phyloP scores from a whole-genome alignment of 2,113 vertebrate genomes.

The Ploceus nigricollis region DNA sequence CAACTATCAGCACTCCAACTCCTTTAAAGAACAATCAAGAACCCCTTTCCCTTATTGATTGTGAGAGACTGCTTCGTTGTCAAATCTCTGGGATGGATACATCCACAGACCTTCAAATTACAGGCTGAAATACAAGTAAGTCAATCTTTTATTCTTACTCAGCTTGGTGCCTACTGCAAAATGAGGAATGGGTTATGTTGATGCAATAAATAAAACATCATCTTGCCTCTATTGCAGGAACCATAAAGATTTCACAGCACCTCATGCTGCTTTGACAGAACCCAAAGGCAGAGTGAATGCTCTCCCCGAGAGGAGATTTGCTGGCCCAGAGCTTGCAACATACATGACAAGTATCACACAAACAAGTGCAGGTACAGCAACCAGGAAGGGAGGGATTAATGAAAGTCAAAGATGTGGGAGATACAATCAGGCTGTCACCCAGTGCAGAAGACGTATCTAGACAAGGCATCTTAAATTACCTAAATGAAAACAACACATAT shows the following conservation, averaged over 20 bases:
- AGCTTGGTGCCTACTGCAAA: neutral
- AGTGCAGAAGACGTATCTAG: conserved; percentile 2
- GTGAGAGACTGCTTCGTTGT: neutral
- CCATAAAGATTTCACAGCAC: neutral
- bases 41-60: neutral
- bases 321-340: neutral
- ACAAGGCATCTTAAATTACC: conserved; percentile 29
- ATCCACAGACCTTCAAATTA: neutral
- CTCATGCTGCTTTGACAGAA: neutral
- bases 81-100: neutral
- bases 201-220: neutral
- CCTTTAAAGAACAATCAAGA: neutral
- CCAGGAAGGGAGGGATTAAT: conserved; percentile 63
- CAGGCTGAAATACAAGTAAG: neutral
- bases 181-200: neutral
- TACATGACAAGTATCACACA: neutral
- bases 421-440: conserved; percentile 39
- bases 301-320: neutral
- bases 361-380: neutral
- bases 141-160: neutral
- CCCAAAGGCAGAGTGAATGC: neutral
- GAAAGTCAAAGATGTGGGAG: conserved; percentile 1
- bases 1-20: neutral
- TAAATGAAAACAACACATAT: conserved; percentile 21
- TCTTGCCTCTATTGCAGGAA: neutral